Evolutionary conservation across 2,797 vertebrate species (phyloP), one percentile per base, ranked within the genome.

Genomic region (Anguilla anguilla): DNA sequence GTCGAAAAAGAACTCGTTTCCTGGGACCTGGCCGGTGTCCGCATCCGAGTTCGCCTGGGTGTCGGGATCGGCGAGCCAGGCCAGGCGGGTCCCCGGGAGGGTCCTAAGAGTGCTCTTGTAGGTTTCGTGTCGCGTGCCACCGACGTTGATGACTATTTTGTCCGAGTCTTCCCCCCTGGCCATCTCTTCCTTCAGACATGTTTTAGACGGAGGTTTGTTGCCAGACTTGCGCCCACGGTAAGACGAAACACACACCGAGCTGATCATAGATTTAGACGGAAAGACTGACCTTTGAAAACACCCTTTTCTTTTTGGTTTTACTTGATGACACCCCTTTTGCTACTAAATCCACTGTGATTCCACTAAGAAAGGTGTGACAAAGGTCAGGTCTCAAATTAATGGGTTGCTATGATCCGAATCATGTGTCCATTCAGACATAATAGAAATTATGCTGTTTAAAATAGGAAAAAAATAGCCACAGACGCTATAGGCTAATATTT

Each of bases 221-320:
- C 97, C 97, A 84, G 99, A 97, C 96, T 99, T 99, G 95, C 99
- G 99, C 94, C 98, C 98, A 88, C 99, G 98, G 96, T 99, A 99
- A 93, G 98, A 98, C 95, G 99, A 99, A 91, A 99, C 98, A 94
- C 99, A 99, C 98, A 99, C 98, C 84, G 99, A 99, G 98, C 98
- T 99, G 92, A 99, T 98, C 99, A 99, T 98, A 97, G 97, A 96
- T 98, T 95, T 95, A 86, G 95, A 95, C 91, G 93, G 93, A 90
- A 90, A 90, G 92, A 94, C 91, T 93, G 93, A 90, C 93, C 88
- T 91, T 90, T 61, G 35, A 61, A 84, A 85, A 85, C 85, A 90
- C 87, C 91, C 90, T 86, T 86, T 85, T 77, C 79, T 88, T 87
- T 90, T 35, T 46, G 55, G 59, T 86, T 85, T 39, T 67, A 83